These are phyloP conservation scores for Calypte anna DNA, from an alignment of 2,113 vertebrate genomes.

Conservation along the genomic window DNA sequence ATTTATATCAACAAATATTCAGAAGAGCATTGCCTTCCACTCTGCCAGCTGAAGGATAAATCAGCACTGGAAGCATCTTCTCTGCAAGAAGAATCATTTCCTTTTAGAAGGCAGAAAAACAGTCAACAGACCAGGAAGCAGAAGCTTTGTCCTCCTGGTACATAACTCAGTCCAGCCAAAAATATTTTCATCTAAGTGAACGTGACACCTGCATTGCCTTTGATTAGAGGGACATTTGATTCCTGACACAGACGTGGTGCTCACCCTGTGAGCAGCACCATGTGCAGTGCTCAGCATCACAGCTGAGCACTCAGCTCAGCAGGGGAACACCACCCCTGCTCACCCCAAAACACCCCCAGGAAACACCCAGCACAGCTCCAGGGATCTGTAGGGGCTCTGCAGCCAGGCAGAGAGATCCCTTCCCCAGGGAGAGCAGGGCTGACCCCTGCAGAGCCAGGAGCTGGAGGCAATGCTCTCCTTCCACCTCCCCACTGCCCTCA, in stretches of 20 bases:
- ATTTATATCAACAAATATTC: neutral
- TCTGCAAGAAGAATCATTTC: neutral
- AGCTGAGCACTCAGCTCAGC: too few species aligned
- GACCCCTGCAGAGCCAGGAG: neutral
- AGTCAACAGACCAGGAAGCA: neutral
- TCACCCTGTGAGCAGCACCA: neutral
- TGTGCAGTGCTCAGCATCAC: too few species aligned
- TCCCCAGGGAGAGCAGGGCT: neutral
- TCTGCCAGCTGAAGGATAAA: fast-evolving
- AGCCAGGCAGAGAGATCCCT: too few species aligned
- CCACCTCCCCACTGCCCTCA: neutral
- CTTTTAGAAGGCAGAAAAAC: fast-evolving
- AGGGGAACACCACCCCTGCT: too few species aligned
- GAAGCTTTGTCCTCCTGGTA: neutral
- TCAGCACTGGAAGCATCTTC: neutral
- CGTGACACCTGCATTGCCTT: neutral
- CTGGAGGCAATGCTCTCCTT: neutral
- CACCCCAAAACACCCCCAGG: too few species aligned
- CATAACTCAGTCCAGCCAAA: neutral
- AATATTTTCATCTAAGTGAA: fast-evolving
- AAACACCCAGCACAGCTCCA: too few species aligned
- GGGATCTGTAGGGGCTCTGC: too few species aligned
- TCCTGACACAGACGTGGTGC: fast-evolving
- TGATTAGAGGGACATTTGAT: neutral
- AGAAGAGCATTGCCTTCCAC: neutral